Evolutionary conservation across 2,113 vertebrate species (phyloP).

Genomic region (Marmota flaviventris): DNA sequence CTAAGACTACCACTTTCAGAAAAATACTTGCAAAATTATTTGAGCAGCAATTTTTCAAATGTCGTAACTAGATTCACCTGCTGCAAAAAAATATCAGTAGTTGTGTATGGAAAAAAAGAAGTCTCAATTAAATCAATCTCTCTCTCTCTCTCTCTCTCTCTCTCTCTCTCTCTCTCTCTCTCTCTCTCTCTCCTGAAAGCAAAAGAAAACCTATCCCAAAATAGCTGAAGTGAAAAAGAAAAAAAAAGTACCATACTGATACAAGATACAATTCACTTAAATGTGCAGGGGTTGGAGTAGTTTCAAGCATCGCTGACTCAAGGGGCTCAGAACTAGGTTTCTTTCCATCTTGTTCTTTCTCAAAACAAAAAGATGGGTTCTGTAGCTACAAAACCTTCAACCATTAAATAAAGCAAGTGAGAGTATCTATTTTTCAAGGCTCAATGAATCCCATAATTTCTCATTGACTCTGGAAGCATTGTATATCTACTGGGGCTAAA

Average conservation of each 20-base stretch:
- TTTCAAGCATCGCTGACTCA: not conserved
- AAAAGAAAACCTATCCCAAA: not conserved
- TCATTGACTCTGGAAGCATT: fast-evolving
- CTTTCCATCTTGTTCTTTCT: not conserved
- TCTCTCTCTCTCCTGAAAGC: not conserved
- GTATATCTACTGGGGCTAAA: not conserved
- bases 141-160: not conserved
- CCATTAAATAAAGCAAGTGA: not conserved
- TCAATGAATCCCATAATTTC: not conserved
- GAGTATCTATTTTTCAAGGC: not conserved
- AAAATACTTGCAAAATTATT: constrained; percentile 47
- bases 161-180: too few species aligned
- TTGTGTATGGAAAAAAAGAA: not conserved
- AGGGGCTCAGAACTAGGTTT: not conserved
- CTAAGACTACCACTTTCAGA: not conserved
- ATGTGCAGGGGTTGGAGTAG: not conserved
- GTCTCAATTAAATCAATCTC: not conserved
- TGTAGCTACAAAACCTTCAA: not conserved
- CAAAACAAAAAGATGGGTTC: not conserved
- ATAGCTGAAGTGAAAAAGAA: not conserved
- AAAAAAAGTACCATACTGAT: not conserved
- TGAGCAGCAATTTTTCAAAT: not conserved
- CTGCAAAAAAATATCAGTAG: not conserved
- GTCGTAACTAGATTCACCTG: not conserved
- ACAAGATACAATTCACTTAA: not conserved